A percentile compares a stretch with the other conserved stretches of the same genome.
These are phyloP conservation scores for Acleris holmiana DNA, from an alignment of 2,888 invertebrate genomes.

Conservation along the genomic window DNA sequence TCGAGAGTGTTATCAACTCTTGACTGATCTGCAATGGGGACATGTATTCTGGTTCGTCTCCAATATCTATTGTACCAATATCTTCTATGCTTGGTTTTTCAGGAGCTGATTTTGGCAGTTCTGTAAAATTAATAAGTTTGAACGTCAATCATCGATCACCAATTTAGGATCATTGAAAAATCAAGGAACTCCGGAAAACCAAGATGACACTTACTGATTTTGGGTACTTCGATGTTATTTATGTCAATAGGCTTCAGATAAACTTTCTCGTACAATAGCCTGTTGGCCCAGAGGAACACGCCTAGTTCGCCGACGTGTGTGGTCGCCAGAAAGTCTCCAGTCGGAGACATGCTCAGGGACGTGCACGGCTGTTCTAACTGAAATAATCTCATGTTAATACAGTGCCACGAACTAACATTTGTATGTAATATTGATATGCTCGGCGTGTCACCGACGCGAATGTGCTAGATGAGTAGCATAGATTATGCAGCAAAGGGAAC, in stretches of 20 bases:
- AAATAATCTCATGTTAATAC: constrained; percentile 36
- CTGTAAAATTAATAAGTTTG: constrained; percentile 48
- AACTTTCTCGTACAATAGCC: constrained; percentile 91
- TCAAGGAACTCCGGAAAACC: not conserved
- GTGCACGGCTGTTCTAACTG: constrained; percentile 92
- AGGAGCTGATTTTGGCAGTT: constrained; percentile 73
- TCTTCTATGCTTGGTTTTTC: constrained; percentile 77
- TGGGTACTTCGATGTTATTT: constrained; percentile 64
- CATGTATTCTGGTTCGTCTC: constrained; percentile 85
- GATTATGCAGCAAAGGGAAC: no score
- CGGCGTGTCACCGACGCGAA: no score
- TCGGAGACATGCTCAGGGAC: constrained; percentile 95
- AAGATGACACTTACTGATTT: constrained; percentile 62
- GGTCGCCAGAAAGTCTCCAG: constrained; percentile 95
- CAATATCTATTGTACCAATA: constrained; percentile 66
- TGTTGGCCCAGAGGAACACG: constrained; percentile 97
- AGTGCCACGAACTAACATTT: no score
- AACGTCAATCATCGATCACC: not conserved
- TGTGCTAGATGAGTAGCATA: no score
- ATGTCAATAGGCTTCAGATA: constrained; percentile 89
- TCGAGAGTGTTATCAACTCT: constrained; percentile 93
- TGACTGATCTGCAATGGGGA: constrained; percentile 90
- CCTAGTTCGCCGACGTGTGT: constrained; percentile 95
- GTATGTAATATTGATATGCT: no score
- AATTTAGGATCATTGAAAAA: not conserved